Evolutionary conservation across 2,113 vertebrate species (phyloP).

Genomic region (Lasiurus borealis): DNA sequence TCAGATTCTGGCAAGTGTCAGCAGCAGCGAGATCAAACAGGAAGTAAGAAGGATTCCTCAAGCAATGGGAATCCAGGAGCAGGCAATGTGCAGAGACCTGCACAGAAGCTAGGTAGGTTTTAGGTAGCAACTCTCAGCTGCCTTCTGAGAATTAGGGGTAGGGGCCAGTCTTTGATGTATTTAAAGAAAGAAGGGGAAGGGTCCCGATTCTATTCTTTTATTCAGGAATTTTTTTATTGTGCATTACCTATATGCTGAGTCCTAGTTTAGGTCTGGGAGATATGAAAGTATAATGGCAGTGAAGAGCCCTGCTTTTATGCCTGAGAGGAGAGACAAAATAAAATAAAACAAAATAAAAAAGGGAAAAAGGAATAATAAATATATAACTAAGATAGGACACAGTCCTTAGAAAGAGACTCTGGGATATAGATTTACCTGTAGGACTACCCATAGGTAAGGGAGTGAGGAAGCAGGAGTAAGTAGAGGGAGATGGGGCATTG

Average conservation of each 20-base stretch:
- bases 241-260: background rate
- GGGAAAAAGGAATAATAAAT: background rate
- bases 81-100: background rate
- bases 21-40: background rate
- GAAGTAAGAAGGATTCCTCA: background rate
- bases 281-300: background rate
- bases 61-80: background rate
- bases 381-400: background rate
- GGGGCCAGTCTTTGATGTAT: background rate
- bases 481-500: background rate
- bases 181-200: background rate
- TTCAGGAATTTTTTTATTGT: background rate
- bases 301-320: background rate
- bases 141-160: background rate
- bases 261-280: background rate
- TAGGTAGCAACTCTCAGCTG: background rate
- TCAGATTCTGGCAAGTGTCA: background rate
- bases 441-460: background rate
- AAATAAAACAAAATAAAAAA: background rate
- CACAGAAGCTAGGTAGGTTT: background rate
- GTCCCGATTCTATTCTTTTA: background rate
- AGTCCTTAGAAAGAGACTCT: slow-evolving; percentile 31
- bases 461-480: background rate
- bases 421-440: background rate
- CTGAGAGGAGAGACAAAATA: background rate